A percentile compares a stretch with the other conserved stretches of the same genome.
phyloP scores from a whole-genome alignment of 2,888 invertebrate species.

The Patella ulyssiponensis region DNA sequence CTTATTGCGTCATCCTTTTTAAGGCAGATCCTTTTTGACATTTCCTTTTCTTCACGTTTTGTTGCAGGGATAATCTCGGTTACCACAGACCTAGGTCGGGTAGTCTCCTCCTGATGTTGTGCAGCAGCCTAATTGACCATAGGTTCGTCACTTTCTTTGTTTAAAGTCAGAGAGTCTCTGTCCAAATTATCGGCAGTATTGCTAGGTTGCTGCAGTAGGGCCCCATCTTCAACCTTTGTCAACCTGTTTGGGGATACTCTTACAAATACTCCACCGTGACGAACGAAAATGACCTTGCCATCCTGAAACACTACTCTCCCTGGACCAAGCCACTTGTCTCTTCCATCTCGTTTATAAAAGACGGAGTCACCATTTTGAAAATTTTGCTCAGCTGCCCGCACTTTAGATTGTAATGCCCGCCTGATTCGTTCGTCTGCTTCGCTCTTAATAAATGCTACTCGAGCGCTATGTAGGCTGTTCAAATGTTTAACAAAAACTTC shows the following conservation, averaged over 20 bases:
- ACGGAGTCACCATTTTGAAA: slow-evolving; percentile 12
- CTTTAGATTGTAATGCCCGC: slow-evolving; percentile 1
- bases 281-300: slow-evolving; percentile 14
- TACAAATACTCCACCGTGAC: slow-evolving; percentile 11
- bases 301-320: slow-evolving; percentile 16
- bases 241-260: slow-evolving; percentile 15
- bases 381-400: slow-evolving; percentile 9
- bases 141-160: slow-evolving; percentile 1
- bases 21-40: slow-evolving; percentile 6
- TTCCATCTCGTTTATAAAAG: slow-evolving; percentile 12
- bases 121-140: neutral
- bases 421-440: slow-evolving; percentile 15
- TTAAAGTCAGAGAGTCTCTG: neutral
- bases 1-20: neutral
- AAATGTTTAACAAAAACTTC: slow-evolving; percentile 11
- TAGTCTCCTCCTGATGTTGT: neutral
- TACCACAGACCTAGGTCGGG: neutral
- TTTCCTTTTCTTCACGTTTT: slow-evolving; percentile 3
- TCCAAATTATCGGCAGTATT: neutral
- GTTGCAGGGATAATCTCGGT: slow-evolving; percentile 6
- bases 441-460: slow-evolving; percentile 2
- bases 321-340: slow-evolving; percentile 11
- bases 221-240: neutral
- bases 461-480: neutral
- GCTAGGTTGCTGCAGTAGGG: neutral